Conservation (phyloP, 2,797 vertebrate species). For the Babyrousa celebensis region DNA sequence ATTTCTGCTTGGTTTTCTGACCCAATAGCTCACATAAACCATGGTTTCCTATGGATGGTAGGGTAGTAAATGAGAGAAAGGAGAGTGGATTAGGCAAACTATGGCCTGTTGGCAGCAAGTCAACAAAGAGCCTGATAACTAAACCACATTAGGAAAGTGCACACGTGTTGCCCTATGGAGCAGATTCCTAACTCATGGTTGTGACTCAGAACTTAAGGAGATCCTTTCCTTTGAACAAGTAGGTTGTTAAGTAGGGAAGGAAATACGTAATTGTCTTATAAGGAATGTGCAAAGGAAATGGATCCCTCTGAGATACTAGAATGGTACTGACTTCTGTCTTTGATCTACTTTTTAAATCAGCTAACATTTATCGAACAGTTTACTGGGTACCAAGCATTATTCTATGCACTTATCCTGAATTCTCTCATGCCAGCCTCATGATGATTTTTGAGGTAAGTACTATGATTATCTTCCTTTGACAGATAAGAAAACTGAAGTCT, state of each 20-base stretch:
- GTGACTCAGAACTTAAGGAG: background rate
- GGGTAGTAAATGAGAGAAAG: background rate
- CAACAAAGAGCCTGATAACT: background rate
- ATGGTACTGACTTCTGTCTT: background rate
- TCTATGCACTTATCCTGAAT: constrained; percentile 21
- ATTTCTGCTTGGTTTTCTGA: constrained; percentile 78
- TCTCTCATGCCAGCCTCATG: constrained; percentile 15
- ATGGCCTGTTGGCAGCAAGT: constrained; percentile 49
- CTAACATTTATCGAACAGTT: constrained; percentile 17
- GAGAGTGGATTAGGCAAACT: constrained; percentile 58
- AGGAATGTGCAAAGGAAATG: background rate
- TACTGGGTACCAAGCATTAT: background rate
- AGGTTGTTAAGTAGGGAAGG: background rate
- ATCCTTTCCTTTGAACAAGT: background rate
- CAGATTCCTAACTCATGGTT: background rate
- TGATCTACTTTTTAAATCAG: constrained; percentile 39
- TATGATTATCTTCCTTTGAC: constrained; percentile 18
- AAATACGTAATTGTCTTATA: background rate
- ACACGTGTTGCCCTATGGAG: background rate
- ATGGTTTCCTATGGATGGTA: constrained; percentile 68
- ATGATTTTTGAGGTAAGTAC: background rate
- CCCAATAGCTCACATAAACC: background rate
- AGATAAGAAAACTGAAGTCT: constrained; percentile 55
- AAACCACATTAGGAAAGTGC: constrained; percentile 4
- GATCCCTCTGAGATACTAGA: constrained; percentile 46